Evolutionary conservation across 1,140 invertebrate genomes (phyloP).

Genomic region (Panulirus ornatus): DNA sequence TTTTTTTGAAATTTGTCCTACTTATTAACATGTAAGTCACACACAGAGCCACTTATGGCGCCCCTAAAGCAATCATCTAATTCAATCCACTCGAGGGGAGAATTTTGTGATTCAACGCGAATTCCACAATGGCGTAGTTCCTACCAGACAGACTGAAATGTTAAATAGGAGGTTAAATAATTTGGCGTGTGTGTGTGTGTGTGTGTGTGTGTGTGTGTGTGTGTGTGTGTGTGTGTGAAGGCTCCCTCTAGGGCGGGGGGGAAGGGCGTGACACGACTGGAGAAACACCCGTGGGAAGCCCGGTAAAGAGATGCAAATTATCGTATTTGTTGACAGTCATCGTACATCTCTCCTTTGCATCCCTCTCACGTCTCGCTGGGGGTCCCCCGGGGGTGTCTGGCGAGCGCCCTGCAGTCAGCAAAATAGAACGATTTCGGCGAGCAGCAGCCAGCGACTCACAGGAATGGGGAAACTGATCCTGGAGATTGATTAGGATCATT

Average conservation of each 20-base stretch:
- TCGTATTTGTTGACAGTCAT: slow-evolving; percentile 30
- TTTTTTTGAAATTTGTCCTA: too few species aligned
- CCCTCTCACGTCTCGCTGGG: slow-evolving; percentile 22
- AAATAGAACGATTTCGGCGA: slow-evolving; percentile 24
- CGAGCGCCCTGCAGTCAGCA: slow-evolving; percentile 13
- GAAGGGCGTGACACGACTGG: slow-evolving; percentile 16
- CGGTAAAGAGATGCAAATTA: slow-evolving; percentile 14
- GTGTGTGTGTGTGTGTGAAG: too few species aligned
- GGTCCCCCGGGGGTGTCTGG: not conserved
- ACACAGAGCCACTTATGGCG: not conserved
- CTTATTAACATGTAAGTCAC: not conserved
- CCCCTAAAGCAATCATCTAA: not conserved
- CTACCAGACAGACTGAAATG: not conserved
- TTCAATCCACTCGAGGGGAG: not conserved
- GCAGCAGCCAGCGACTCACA: not conserved
- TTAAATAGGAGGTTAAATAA: slow-evolving; percentile 5
- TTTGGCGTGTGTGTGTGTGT: too few species aligned
- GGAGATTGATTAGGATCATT: slow-evolving; percentile 10
- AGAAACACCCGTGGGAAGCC: not conserved
- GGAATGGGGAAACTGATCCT: slow-evolving; percentile 14
- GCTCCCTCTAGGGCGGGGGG: too few species aligned
- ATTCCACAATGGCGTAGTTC: too few species aligned
- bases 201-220: too few species aligned
- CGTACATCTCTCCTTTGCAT: slow-evolving; percentile 22
- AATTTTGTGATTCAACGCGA: not conserved